A percentile compares a stretch with the other conserved stretches of the same genome.
Evolutionary conservation across 2,113 vertebrate genomes (phyloP).

Genomic region (Dascyllus trimaculatus): DNA sequence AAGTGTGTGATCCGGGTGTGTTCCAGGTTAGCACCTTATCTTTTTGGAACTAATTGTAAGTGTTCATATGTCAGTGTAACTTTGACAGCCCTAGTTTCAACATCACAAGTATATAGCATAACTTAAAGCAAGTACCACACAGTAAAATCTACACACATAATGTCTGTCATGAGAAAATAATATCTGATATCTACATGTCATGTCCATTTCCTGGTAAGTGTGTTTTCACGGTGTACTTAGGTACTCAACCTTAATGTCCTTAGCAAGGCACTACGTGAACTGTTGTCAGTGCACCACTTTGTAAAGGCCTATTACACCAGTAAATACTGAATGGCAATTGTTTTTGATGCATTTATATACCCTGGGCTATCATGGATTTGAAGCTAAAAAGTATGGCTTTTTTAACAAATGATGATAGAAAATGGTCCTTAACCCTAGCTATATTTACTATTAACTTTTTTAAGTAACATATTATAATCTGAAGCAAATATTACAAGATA

Average conservation of each 20-base stretch:
- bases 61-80: not conserved
- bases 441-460: constrained; percentile 55
- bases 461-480: constrained; percentile 57
- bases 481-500: constrained; percentile 72
- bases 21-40: no score
- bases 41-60: not conserved
- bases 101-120: constrained; percentile 66
- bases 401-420: constrained; percentile 63
- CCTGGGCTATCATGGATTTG: constrained; percentile 68
- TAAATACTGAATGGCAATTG: constrained; percentile 71
- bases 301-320: constrained; percentile 62
- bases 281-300: constrained; percentile 75
- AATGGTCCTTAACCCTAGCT: constrained; percentile 61
- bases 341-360: constrained; percentile 57
- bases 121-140: constrained; percentile 78
- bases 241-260: constrained; percentile 55
- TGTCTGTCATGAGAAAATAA: constrained; percentile 66
- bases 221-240: constrained; percentile 44
- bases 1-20: no score
- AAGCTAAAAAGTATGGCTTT: constrained; percentile 81
- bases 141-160: constrained; percentile 73
- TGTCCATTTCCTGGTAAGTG: constrained; percentile 56
- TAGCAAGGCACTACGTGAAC: constrained; percentile 79
- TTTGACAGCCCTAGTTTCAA: constrained; percentile 66
- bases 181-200: constrained; percentile 58